phyloP scores from a whole-genome alignment of 1,140 invertebrate genomes.

The Atta texana region DNA sequence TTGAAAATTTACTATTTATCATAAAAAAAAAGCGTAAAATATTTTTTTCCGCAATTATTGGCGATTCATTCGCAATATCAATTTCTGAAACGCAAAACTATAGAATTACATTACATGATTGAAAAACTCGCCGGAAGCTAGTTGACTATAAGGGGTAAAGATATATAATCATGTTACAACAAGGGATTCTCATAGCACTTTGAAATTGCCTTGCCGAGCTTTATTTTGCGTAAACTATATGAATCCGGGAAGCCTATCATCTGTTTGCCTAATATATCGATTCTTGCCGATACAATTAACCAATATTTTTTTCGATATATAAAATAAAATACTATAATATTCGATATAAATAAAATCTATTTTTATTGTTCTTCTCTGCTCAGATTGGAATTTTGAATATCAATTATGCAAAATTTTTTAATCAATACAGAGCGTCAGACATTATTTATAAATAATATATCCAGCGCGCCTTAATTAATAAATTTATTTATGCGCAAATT shows the following conservation, averaged over 20 bases:
- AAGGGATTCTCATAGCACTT: constrained; percentile 6
- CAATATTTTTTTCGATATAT: constrained; percentile 25
- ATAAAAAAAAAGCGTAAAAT: not conserved
- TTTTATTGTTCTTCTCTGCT: constrained; percentile 7
- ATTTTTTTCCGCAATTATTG: not conserved
- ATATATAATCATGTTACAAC: constrained; percentile 4
- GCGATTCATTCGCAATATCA: constrained; percentile 41
- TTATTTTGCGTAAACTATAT: constrained; percentile 50
- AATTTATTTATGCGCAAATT: not conserved
- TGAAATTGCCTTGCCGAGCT: constrained; percentile 17
- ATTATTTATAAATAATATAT: not conserved
- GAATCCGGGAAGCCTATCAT: constrained; percentile 51
- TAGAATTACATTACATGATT: constrained; percentile 64
- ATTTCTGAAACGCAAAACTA: constrained; percentile 48
- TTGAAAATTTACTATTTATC: not conserved
- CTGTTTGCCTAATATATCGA: constrained; percentile 42
- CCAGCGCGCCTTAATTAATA: not conserved
- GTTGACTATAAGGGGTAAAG: not conserved
- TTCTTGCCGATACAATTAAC: constrained; percentile 10
- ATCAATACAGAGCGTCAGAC: not conserved
- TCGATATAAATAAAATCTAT: not conserved
- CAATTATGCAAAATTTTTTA: not conserved
- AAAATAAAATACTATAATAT: not conserved
- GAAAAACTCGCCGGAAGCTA: not conserved
- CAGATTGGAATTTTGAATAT: not conserved